These are phyloP conservation scores for Parascotia fuliginaria DNA, from an alignment of 2,888 invertebrate species.

Conservation along the genomic window DNA sequence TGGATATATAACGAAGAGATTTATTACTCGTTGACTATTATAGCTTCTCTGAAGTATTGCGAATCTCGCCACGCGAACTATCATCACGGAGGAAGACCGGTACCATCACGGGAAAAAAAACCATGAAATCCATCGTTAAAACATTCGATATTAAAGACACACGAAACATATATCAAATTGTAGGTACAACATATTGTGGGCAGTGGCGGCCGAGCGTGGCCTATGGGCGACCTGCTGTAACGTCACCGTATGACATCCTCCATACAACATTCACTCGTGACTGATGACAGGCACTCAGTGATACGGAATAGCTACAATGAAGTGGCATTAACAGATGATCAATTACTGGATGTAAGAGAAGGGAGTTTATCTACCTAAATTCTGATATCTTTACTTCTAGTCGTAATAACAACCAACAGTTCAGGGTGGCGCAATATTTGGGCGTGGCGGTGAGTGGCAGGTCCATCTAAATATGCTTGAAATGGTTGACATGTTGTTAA, in stretches of 20 bases:
- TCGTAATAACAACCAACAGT: slow-evolving; percentile 24
- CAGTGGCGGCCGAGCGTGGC: not conserved
- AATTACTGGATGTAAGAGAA: slow-evolving; percentile 7
- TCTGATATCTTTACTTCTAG: slow-evolving; percentile 16
- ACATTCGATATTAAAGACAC: slow-evolving; percentile 35
- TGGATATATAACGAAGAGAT: slow-evolving; percentile 83
- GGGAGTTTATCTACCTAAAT: slow-evolving; percentile 20
- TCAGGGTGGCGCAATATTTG: slow-evolving; percentile 24
- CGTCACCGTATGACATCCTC: slow-evolving; percentile 3
- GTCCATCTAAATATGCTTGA: slow-evolving; percentile 31
- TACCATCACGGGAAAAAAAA: slow-evolving; percentile 74
- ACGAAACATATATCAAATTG: slow-evolving; percentile 5
- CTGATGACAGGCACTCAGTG: slow-evolving; percentile 1
- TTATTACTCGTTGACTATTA: slow-evolving; percentile 94
- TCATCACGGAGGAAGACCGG: slow-evolving; percentile 50
- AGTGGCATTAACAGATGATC: slow-evolving; percentile 12
- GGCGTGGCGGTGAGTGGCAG: slow-evolving; percentile 36
- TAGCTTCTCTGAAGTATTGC: slow-evolving; percentile 98
- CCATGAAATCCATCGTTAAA: slow-evolving; percentile 74
- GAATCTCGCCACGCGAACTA: slow-evolving; percentile 98
- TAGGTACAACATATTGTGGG: not conserved
- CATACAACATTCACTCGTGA: not conserved
- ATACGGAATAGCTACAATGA: slow-evolving; percentile 19
- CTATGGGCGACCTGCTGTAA: not conserved
- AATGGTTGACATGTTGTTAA: slow-evolving; percentile 59